phyloP scores from a whole-genome alignment of 2,113 vertebrate species.

The Dasypus novemcinctus region DNA sequence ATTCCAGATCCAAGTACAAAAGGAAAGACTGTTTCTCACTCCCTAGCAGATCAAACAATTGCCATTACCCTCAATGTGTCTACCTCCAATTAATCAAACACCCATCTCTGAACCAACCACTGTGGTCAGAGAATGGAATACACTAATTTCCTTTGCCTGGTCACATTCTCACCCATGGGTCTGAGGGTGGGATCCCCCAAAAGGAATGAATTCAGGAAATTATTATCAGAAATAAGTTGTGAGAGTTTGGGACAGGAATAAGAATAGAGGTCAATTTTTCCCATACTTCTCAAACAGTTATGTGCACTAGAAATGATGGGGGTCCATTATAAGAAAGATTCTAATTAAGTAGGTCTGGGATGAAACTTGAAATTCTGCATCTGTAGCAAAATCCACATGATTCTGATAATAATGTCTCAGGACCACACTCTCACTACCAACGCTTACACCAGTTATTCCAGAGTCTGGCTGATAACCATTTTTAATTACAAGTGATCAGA shows the following conservation, averaged over 20 bases:
- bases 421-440: not conserved
- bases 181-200: not conserved
- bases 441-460: not conserved
- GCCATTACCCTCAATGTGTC: not conserved
- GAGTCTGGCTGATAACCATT: not conserved
- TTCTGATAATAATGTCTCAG: not conserved
- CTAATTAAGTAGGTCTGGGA: not conserved
- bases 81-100: not conserved
- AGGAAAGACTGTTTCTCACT: not conserved
- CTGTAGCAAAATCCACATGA: not conserved
- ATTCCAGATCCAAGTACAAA: not conserved
- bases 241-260: not conserved
- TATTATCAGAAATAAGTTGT: not conserved
- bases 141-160: not conserved
- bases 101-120: not conserved
- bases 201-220: not conserved
- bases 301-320: not conserved
- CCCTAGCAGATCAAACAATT: not conserved
- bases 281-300: not conserved
- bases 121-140: not conserved
- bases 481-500: not conserved
- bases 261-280: not conserved
- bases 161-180: not conserved
- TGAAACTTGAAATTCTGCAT: not conserved
- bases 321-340: not conserved